Evolutionary conservation across 1,140 invertebrate species (phyloP).

Genomic region (Pogonognathellus flavescens): DNA sequence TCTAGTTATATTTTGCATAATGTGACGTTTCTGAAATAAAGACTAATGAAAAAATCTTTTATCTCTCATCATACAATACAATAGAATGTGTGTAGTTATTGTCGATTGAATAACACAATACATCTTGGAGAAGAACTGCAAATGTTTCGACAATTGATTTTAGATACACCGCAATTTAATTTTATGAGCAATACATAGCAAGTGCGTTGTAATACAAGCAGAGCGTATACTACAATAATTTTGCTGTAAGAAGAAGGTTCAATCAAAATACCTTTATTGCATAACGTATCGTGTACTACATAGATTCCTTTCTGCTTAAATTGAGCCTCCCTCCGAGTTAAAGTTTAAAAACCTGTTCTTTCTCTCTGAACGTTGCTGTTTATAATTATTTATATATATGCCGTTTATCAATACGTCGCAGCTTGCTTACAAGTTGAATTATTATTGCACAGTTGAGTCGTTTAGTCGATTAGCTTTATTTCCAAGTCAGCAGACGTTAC

Average conservation of each 20-base stretch:
- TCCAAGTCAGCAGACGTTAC: not conserved
- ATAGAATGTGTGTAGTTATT: too few relatives aligned
- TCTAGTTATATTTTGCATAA: too few relatives aligned
- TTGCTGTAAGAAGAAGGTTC: not conserved
- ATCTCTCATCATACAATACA: too few relatives aligned
- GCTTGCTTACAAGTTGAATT: slow-evolving; percentile 12
- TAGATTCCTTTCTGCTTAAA: slow-evolving; percentile 4
- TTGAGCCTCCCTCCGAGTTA: not conserved
- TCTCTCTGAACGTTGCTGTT: not conserved
- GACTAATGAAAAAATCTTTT: too few relatives aligned
- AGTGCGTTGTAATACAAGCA: too few relatives aligned
- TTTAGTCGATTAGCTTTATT: not conserved
- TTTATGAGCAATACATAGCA: too few relatives aligned
- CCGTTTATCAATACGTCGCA: slow-evolving; percentile 10
- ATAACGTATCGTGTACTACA: not conserved
- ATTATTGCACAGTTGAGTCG: not conserved
- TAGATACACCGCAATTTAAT: too few relatives aligned
- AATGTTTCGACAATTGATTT: too few relatives aligned
- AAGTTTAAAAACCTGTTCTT: slow-evolving; percentile 22
- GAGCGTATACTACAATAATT: too few relatives aligned
- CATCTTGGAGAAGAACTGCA: too few relatives aligned
- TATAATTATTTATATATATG: not conserved
- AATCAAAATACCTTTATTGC: slow-evolving; percentile 40
- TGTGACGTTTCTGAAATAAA: too few relatives aligned
- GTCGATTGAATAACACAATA: too few relatives aligned